A percentile compares a stretch with the other conserved stretches of the same genome.
These are phyloP conservation scores for Cirrhinus molitorella DNA, from an alignment of 2,797 vertebrate species.

Conservation along the genomic window DNA sequence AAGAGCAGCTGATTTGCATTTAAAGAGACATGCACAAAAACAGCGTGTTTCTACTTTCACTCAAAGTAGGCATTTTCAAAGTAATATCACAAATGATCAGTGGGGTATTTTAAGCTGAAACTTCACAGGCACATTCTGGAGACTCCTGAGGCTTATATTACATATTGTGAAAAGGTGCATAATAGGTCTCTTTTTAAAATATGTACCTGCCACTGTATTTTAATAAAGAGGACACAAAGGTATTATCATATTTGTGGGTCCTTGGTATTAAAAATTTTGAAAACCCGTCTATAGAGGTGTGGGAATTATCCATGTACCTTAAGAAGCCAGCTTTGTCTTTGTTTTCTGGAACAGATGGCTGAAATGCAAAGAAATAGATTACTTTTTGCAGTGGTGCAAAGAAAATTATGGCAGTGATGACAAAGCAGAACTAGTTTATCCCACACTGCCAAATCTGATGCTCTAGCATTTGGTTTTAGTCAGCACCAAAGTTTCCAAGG, in stretches of 20 bases:
- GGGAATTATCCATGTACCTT: not conserved
- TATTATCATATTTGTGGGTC: not conserved
- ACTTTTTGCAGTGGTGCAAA: conserved; percentile 12
- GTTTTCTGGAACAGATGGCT: conserved; percentile 1
- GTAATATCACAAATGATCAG: too few species aligned
- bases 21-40: too few species aligned
- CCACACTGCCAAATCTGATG: conserved; percentile 16
- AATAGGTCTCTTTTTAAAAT: not conserved
- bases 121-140: too few species aligned
- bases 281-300: not conserved
- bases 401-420: conserved; percentile 34
- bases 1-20: too few species aligned
- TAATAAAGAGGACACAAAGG: not conserved
- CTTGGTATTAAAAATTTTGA: not conserved
- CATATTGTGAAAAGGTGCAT: too few species aligned
- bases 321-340: not conserved
- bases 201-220: not conserved
- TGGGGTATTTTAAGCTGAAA: too few species aligned
- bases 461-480: conserved; percentile 30
- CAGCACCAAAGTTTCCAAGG: conserved; percentile 15
- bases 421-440: not conserved
- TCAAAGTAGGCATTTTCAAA: too few species aligned
- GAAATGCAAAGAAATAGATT: conserved; percentile 10
- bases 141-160: too few species aligned
- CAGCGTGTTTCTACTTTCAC: too few species aligned